phyloP scores from a whole-genome alignment of 2,888 invertebrate species.

The Agelastica alni region DNA sequence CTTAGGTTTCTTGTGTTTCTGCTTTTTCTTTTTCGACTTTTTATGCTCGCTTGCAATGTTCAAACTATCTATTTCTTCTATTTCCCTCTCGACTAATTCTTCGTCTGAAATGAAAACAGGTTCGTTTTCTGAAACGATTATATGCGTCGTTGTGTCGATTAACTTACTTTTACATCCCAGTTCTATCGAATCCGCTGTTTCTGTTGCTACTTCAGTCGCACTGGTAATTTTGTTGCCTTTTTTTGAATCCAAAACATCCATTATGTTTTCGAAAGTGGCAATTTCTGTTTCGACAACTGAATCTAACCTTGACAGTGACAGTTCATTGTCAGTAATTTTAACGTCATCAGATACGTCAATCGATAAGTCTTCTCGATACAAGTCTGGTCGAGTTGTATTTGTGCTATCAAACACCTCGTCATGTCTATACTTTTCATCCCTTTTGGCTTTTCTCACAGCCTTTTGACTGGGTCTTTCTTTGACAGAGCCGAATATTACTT shows the following conservation, averaged over 20 bases:
- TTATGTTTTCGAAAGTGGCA: constrained; percentile 51
- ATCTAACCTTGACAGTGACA: constrained; percentile 47
- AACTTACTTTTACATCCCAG: constrained; percentile 3
- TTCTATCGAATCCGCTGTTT: background rate
- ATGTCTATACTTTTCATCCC: constrained; percentile 37
- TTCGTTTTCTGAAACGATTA: constrained; percentile 23
- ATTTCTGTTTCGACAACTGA: constrained; percentile 55
- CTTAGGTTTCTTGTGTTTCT: constrained; percentile 1
- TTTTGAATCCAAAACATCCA: constrained; percentile 46
- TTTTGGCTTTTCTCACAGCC: constrained; percentile 16
- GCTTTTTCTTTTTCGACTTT: constrained; percentile 14
- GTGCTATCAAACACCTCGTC: constrained; percentile 53
- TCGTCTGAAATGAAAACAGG: constrained; percentile 32
- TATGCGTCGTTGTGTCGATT: constrained; percentile 14
- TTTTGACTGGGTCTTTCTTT: constrained; percentile 58
- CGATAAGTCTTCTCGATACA: constrained; percentile 44
- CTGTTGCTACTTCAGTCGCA: background rate
- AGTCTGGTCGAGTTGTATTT: constrained; percentile 40
- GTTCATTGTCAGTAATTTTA: constrained; percentile 27
- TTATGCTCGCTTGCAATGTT: background rate
- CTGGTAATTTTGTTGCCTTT: constrained; percentile 28
- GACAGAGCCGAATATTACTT: constrained; percentile 67
- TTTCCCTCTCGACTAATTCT: constrained; percentile 29
- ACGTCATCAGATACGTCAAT: constrained; percentile 37
- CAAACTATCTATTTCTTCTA: constrained; percentile 16